phyloP scores from a whole-genome alignment of 2,113 vertebrate species.

The Aspidoscelis tigris region DNA sequence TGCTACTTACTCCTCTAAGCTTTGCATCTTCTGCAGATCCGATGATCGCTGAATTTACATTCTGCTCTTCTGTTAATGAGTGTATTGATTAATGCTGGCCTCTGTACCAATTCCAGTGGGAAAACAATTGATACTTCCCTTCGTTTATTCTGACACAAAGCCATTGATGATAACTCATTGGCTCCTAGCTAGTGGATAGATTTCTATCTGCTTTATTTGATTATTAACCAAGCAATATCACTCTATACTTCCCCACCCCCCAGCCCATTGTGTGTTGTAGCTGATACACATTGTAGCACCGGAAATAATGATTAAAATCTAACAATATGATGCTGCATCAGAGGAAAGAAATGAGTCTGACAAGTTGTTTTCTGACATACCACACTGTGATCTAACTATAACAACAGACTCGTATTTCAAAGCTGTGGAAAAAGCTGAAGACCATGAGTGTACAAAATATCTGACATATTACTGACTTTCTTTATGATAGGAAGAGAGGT shows the following conservation, averaged over 20 bases:
- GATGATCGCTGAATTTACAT: slow-evolving; percentile 63
- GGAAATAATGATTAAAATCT: slow-evolving; percentile 18
- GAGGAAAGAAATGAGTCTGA: background rate
- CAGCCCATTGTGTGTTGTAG: slow-evolving; percentile 1
- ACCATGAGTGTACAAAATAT: background rate
- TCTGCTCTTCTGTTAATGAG: slow-evolving; percentile 68
- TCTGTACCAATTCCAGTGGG: slow-evolving; percentile 51
- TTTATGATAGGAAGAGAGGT: background rate
- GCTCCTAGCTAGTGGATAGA: slow-evolving; percentile 62
- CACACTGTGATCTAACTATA: background rate
- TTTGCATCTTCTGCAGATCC: slow-evolving; percentile 54
- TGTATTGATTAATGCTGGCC: slow-evolving; percentile 68
- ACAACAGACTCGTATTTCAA: background rate
- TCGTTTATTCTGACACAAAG: slow-evolving; percentile 64
- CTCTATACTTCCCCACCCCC: slow-evolving; percentile 40
- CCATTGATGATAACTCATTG: slow-evolving; percentile 69
- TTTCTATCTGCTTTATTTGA: slow-evolving; percentile 64
- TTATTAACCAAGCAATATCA: slow-evolving; percentile 65
- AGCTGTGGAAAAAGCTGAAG: background rate
- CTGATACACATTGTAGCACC: slow-evolving; percentile 29
- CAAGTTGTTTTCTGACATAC: background rate
- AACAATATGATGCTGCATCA: background rate
- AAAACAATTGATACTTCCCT: slow-evolving; percentile 70
- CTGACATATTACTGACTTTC: background rate
- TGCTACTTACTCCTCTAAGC: slow-evolving; percentile 29